phyloP scores from a whole-genome alignment of 2,113 vertebrate species.

The Seriola quinqueradiata region DNA sequence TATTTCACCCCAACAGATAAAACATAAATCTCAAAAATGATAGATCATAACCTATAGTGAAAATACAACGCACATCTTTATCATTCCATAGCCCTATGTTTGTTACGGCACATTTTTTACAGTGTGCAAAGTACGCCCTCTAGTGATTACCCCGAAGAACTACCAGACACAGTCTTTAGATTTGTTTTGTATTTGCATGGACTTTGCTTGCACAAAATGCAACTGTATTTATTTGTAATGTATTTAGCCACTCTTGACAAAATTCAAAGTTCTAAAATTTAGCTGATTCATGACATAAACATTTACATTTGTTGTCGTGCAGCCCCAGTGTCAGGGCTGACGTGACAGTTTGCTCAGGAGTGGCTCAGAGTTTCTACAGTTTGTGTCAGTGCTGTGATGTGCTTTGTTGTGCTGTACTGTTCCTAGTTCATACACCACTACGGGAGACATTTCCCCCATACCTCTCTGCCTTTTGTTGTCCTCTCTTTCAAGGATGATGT shows the following conservation, averaged over 20 bases:
- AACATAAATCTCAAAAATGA: neutral
- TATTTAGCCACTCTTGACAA: slow-evolving; percentile 41
- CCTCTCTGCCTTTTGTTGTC: slow-evolving; percentile 33
- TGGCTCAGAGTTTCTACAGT: slow-evolving; percentile 42
- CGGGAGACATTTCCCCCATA: slow-evolving; percentile 29
- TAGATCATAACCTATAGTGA: neutral
- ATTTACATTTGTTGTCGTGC: neutral
- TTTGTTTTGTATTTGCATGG: slow-evolving; percentile 42
- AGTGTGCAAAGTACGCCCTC: slow-evolving; percentile 40
- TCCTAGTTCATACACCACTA: slow-evolving; percentile 37
- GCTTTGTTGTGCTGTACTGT: slow-evolving; percentile 32
- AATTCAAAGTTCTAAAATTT: neutral
- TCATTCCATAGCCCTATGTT: neutral
- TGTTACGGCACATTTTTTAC: neutral
- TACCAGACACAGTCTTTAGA: slow-evolving; percentile 79
- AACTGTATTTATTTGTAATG: slow-evolving; percentile 12
- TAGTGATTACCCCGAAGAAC: slow-evolving; percentile 47
- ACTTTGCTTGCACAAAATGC: slow-evolving; percentile 1
- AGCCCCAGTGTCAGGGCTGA: neutral
- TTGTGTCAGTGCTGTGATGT: slow-evolving; percentile 49
- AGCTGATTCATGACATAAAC: neutral
- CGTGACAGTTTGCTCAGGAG: slow-evolving; percentile 32
- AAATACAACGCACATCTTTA: neutral
- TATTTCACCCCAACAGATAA: neutral
- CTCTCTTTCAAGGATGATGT: slow-evolving; percentile 69